A percentile compares a stretch with the other conserved stretches of the same genome.
phyloP scores from a whole-genome alignment of 64 coral and sea anemone species.

The Stichodactyla helianthus region DNA sequence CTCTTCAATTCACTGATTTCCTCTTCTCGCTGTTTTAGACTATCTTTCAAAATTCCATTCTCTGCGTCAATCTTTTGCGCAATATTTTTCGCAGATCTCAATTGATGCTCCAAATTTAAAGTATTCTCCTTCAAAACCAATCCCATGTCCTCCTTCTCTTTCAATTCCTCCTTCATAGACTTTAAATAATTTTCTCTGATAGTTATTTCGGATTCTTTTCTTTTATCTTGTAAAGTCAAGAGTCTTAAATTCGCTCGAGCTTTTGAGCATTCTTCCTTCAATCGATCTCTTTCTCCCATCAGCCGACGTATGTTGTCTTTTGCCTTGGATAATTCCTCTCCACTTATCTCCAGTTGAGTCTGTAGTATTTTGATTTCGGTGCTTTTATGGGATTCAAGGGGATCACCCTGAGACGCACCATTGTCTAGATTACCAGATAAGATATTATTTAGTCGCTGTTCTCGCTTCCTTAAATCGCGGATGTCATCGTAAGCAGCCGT shows the following conservation, averaged over 20 bases:
- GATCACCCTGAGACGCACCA: conserved; percentile 18
- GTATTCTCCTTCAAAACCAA: conserved; percentile 19
- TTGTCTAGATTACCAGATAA: conserved; percentile 20
- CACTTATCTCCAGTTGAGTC: conserved; percentile 49
- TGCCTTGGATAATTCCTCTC: conserved; percentile 60
- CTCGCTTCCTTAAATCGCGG: conserved; percentile 56
- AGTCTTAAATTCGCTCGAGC: conserved; percentile 50
- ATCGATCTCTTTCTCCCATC: conserved; percentile 57
- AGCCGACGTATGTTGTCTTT: conserved; percentile 48
- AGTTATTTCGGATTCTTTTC: conserved; percentile 53
- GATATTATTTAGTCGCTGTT: conserved; percentile 60
- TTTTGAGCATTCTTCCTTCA: conserved; percentile 37
- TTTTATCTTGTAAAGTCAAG: conserved; percentile 54
- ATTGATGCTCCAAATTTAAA: conserved; percentile 6
- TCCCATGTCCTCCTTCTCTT: conserved; percentile 29
- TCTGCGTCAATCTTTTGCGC: conserved; percentile 25
- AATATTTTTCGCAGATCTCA: background rate
- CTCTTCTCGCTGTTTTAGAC: conserved; percentile 31
- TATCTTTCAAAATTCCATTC: conserved; percentile 40
- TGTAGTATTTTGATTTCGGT: conserved; percentile 51
- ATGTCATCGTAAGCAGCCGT: conserved; percentile 67
- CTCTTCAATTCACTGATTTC: conserved; percentile 34
- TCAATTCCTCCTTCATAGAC: conserved; percentile 23
- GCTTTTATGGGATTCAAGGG: background rate
- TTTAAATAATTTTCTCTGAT: conserved; percentile 37